Base-by-base conservation (phyloP, 2,113 vertebrate genomes). In the Malurus elegans region DNA sequence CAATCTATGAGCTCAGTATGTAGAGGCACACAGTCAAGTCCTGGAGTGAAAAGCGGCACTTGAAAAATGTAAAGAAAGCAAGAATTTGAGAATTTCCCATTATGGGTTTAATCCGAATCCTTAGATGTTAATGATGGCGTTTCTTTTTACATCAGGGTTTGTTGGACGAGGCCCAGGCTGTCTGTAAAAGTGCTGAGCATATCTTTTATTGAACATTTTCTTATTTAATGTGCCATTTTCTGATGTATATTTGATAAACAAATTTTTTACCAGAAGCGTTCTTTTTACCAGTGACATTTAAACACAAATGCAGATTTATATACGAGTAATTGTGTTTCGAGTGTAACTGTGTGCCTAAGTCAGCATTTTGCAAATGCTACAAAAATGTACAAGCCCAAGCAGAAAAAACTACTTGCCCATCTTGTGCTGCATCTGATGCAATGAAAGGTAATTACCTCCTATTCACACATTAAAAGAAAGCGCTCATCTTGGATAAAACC, bases 281-380 rank as follows among this genome's bases (percentile, higher is more conserved):
- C 94, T 89, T 94, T 85, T 94, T 96, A 90, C 81, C 42, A 86
- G 60, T 96, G 94, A 93, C 93, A 94, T 96, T 97, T 95, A 90
- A 97, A 90, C 87, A 93, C 85, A 96, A 95, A 93, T 93, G 81
- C 84, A 91, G 81, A 94, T 95, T 94, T 94, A 79, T 91, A 95
- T 93, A 38, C 56, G 47, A 85, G 79, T 88, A 92, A 96, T 91
- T 92, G 85, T 95, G 60, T 84, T 93, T 88, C 19, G 25, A 92
- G 79, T 88, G 67, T 91, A 93, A 96, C 67, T 42, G 24, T 70
- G 64, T 93, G 90, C 90, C 34, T 60, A 91, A 94, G 82, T 95
- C 94, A 96, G 90, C 95, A 79, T 86, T 92, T 90, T 92, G 56
- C 51, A 97, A 95, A 88, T 86, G 85, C 90, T 96, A 92, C 54